Evolutionary conservation across 2,113 vertebrate species (phyloP).

Genomic region (Elgaria multicarinata): DNA sequence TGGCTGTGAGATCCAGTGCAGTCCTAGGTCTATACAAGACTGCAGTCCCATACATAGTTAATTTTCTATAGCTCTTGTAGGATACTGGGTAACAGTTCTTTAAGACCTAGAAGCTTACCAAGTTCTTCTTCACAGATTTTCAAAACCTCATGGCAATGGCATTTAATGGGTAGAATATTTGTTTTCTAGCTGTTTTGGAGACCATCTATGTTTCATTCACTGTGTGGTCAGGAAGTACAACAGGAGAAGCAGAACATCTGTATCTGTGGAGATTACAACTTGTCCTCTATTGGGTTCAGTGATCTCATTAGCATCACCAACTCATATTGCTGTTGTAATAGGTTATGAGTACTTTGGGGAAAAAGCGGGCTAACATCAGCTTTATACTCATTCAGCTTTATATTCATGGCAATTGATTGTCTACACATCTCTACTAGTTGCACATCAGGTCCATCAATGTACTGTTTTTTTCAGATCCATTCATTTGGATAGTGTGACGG

Average conservation of each 20-base stretch:
- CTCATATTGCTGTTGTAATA: background rate
- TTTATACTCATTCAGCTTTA: too few species aligned
- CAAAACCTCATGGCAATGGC: too few species aligned
- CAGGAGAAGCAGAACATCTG: too few species aligned
- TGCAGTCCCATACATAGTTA: background rate
- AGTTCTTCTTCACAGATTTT: too few species aligned
- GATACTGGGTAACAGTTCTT: too few species aligned
- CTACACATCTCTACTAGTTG: background rate
- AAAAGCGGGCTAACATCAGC: background rate
- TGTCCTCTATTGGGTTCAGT: background rate
- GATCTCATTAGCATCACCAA: background rate
- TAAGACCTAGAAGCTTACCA: too few species aligned
- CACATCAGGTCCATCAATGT: background rate
- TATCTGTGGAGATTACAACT: background rate
- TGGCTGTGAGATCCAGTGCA: background rate
- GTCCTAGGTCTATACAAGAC: background rate
- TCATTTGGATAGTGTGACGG: background rate
- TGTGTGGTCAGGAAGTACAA: too few species aligned
- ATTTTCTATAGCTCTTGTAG: too few species aligned
- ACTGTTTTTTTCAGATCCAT: background rate
- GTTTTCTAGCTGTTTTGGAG: too few species aligned
- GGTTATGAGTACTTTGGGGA: background rate
- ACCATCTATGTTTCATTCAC: too few species aligned
- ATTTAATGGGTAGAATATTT: too few species aligned
- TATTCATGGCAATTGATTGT: background rate